A percentile compares a stretch with the other conserved stretches of the same genome.
Evolutionary conservation across 2,797 vertebrate species (phyloP).

Genomic region (Selene dorsalis): DNA sequence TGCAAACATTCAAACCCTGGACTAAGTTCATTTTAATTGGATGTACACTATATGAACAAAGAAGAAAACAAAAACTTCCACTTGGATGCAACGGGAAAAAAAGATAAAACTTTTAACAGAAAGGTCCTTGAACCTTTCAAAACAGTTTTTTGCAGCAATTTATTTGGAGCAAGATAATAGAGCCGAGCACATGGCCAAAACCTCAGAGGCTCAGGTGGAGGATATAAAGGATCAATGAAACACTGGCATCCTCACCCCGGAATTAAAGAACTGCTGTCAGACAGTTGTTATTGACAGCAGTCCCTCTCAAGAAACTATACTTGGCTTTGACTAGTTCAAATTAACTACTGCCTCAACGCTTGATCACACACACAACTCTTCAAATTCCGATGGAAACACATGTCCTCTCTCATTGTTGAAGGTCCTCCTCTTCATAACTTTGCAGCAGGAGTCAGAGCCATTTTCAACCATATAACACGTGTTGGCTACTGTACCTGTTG

Average conservation of each 20-base stretch:
- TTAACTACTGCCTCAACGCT: neutral
- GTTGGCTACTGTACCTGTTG: neutral
- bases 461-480: neutral
- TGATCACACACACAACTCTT: neutral
- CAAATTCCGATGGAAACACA: neutral
- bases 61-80: neutral
- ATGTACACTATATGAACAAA: neutral
- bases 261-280: conserved; percentile 28
- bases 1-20: neutral
- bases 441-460: neutral
- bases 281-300: conserved; percentile 4
- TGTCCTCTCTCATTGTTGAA: neutral
- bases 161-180: conserved; percentile 20
- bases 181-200: conserved; percentile 11
- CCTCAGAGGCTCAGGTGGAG: conserved; percentile 12
- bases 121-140: neutral
- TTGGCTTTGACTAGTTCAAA: neutral
- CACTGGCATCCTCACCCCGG: conserved; percentile 14
- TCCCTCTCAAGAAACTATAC: neutral
- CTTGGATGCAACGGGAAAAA: neutral
- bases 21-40: neutral
- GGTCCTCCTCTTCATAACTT: neutral
- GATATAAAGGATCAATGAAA: conserved; percentile 30
- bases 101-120: neutral
- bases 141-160: neutral